These are phyloP conservation scores for Apostichopus japonicus DNA, from an alignment of 35 echinoderm and acorn worm species.

Conservation along the genomic window DNA sequence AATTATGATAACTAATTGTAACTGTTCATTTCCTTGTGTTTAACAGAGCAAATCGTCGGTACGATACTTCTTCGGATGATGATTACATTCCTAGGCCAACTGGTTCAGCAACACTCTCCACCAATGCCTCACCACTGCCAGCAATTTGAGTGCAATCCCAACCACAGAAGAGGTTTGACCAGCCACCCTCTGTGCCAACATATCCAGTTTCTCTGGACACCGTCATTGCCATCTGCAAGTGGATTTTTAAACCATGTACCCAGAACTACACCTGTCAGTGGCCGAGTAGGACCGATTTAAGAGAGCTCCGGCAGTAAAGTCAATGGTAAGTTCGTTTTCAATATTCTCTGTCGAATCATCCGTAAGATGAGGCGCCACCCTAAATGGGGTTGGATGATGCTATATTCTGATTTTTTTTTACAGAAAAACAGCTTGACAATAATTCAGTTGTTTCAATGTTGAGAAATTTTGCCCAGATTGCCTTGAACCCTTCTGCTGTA, in stretches of 20 bases:
- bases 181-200: no score
- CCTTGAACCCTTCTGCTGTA: no score
- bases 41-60: no score
- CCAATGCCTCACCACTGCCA: neutral
- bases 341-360: neutral
- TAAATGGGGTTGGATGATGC: neutral
- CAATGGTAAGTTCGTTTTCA: slow-evolving; percentile 1
- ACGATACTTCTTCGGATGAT: neutral
- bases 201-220: neutral
- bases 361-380: neutral
- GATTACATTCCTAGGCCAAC: neutral
- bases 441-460: no score
- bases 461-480: no score
- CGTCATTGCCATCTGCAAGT: neutral
- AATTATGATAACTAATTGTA: no score
- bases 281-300: neutral
- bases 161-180: no score
- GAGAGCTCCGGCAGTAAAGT: neutral
- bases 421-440: neutral
- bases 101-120: neutral
- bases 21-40: no score
- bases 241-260: neutral
- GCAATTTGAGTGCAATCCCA: neutral
- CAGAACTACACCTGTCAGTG: neutral
- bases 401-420: neutral